phyloP scores from a whole-genome alignment of 2,797 vertebrate species.

The Squalus acanthias region DNA sequence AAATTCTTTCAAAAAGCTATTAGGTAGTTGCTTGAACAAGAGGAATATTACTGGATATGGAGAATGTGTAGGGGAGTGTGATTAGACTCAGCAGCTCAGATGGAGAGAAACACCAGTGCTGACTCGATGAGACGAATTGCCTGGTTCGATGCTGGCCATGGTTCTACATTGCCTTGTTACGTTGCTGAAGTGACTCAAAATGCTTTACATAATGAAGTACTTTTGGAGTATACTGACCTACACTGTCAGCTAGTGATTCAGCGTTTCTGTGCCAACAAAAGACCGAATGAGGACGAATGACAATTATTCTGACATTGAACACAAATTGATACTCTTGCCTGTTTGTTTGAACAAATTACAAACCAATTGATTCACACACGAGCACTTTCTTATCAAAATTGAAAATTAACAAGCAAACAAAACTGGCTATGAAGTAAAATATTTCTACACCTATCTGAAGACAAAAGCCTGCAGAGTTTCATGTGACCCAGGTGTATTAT shows the following conservation, averaged over 20 bases:
- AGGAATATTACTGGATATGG: too few relatives aligned
- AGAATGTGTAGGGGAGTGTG: too few relatives aligned
- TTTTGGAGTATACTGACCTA: background rate
- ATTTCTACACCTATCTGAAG: background rate
- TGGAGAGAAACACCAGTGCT: too few relatives aligned
- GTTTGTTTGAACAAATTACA: background rate
- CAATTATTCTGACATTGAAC: background rate
- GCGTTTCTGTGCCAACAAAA: background rate
- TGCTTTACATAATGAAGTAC: background rate
- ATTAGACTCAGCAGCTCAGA: too few relatives aligned
- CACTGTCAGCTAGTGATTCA: background rate
- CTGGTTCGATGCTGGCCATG: too few relatives aligned
- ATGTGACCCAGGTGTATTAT: background rate
- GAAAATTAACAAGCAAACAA: background rate
- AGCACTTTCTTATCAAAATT: background rate
- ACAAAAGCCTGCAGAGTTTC: background rate
- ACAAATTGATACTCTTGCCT: background rate
- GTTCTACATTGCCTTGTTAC: too few relatives aligned
- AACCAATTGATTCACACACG: background rate
- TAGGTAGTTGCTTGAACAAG: too few relatives aligned
- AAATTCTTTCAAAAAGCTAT: too few relatives aligned
- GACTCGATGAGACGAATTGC: too few relatives aligned
- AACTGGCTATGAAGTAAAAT: background rate
- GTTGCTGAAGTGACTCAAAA: too few relatives aligned
- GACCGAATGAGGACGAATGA: background rate